These are phyloP conservation scores for Danio aesculapii DNA, from an alignment of 2,797 vertebrate genomes.

Conservation along the genomic window DNA sequence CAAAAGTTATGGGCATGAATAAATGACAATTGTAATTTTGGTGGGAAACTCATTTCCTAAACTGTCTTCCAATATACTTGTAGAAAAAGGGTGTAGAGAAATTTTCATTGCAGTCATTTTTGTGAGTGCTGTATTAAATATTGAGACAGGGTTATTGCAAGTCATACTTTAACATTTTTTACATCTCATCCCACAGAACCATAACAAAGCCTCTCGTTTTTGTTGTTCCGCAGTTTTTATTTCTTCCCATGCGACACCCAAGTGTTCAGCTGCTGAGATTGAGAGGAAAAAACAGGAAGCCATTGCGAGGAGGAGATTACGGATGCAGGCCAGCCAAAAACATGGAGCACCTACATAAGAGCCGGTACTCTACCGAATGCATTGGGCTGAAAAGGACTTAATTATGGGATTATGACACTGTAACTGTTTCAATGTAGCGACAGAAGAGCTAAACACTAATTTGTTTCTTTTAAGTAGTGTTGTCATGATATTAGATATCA, in stretches of 20 bases:
- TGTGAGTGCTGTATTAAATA: background rate
- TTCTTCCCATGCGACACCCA: slow-evolving; percentile 78
- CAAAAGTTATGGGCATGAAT: background rate
- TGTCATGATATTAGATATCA: too few relatives aligned
- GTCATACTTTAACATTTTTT: too few relatives aligned
- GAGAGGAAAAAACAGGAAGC: slow-evolving; percentile 93
- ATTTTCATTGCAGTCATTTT: background rate
- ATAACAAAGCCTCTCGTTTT: background rate
- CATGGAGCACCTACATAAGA: slow-evolving; percentile 64
- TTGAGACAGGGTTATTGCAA: background rate
- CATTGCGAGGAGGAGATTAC: slow-evolving; percentile 84
- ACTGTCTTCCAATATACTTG: background rate
- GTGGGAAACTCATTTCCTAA: background rate
- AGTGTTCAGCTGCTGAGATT: slow-evolving; percentile 89
- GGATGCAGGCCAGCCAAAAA: slow-evolving; percentile 75
- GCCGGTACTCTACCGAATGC: too few relatives aligned
- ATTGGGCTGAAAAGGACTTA: too few relatives aligned
- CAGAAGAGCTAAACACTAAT: too few relatives aligned
- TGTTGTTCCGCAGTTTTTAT: slow-evolving; percentile 77
- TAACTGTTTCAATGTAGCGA: too few relatives aligned
- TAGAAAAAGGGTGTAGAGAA: background rate
- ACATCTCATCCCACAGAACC: background rate
- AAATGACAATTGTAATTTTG: background rate
- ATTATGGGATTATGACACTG: too few relatives aligned
- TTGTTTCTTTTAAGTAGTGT: too few relatives aligned